phyloP scores from a whole-genome alignment of 2,888 invertebrate species.

The Trissolcus brochymenae region DNA sequence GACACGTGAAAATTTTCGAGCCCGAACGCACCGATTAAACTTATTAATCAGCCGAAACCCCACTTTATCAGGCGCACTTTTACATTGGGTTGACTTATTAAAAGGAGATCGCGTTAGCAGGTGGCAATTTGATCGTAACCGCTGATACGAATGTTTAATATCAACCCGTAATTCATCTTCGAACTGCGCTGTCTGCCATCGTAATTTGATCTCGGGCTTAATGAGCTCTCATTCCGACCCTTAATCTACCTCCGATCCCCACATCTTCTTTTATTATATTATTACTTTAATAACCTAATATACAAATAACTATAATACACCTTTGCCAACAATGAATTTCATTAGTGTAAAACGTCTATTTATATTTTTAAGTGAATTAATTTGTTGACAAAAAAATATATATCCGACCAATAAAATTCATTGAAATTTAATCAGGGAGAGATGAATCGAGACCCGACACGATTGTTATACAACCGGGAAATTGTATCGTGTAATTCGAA shows the following conservation, averaged over 20 bases:
- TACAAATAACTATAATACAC: constrained; percentile 49
- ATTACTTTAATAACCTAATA: constrained; percentile 42
- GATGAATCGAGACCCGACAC: no score
- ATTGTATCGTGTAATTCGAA: constrained; percentile 21
- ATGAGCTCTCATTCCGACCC: constrained; percentile 52
- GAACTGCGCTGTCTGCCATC: constrained; percentile 45
- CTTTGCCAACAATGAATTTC: constrained; percentile 8
- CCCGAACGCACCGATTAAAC: no score
- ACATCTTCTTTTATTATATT: constrained; percentile 39
- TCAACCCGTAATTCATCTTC: constrained; percentile 49
- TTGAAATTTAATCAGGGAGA: no score
- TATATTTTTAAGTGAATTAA: constrained; percentile 6
- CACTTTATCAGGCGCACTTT: not conserved
- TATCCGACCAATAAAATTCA: constrained; percentile 5
- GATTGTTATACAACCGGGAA: not conserved
- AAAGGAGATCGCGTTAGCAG: constrained; percentile 43
- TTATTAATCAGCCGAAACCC: not conserved
- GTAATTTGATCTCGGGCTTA: constrained; percentile 55
- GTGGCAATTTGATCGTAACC: constrained; percentile 54
- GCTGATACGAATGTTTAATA: constrained; percentile 49
- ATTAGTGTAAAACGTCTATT: constrained; percentile 37
- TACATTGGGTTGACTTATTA: constrained; percentile 18
- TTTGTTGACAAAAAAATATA: not conserved
- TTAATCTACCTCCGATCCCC: constrained; percentile 22
- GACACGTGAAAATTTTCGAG: not conserved